These are phyloP conservation scores for Chaunax sp. DNA, from an alignment of 2,797 vertebrate genomes.

Conservation along the genomic window DNA sequence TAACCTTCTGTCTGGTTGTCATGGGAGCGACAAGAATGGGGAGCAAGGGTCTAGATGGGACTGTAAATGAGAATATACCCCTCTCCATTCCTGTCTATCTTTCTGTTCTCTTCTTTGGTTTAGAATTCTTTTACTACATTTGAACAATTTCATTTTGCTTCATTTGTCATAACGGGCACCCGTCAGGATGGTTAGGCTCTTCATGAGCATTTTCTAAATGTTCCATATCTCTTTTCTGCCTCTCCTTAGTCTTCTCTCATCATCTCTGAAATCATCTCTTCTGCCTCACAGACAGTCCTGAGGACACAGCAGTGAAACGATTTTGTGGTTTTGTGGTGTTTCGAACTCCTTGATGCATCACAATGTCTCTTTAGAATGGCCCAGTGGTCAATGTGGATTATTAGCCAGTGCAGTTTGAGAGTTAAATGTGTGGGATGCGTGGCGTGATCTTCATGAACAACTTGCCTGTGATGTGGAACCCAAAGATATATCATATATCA, in stretches of 20 bases:
- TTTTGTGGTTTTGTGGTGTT: slow-evolving; percentile 14
- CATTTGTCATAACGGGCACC: neutral
- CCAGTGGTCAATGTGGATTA: slow-evolving; percentile 14
- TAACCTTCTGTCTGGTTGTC: slow-evolving; percentile 77
- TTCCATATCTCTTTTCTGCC: neutral
- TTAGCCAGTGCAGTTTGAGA: slow-evolving; percentile 26
- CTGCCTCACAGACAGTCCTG: neutral
- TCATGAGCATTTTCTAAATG: neutral
- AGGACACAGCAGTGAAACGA: neutral
- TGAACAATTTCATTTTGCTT: neutral
- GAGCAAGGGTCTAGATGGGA: slow-evolving; percentile 48
- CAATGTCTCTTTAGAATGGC: slow-evolving; percentile 10
- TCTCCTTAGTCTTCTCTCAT: slow-evolving; percentile 2
- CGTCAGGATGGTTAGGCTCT: neutral
- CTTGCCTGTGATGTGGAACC: neutral
- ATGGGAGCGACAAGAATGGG: slow-evolving; percentile 74
- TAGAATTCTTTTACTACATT: neutral
- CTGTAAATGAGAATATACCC: slow-evolving; percentile 68
- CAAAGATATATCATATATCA: neutral
- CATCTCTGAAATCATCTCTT: neutral
- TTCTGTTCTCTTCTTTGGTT: slow-evolving; percentile 1
- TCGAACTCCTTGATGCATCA: slow-evolving; percentile 15
- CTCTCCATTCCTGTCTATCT: slow-evolving; percentile 28
- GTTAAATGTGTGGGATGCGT: slow-evolving; percentile 27
- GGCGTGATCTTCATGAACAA: slow-evolving; percentile 4